These are phyloP conservation scores for Ceratina australensis DNA, from an alignment of 1,140 invertebrate genomes.

Conservation along the genomic window DNA sequence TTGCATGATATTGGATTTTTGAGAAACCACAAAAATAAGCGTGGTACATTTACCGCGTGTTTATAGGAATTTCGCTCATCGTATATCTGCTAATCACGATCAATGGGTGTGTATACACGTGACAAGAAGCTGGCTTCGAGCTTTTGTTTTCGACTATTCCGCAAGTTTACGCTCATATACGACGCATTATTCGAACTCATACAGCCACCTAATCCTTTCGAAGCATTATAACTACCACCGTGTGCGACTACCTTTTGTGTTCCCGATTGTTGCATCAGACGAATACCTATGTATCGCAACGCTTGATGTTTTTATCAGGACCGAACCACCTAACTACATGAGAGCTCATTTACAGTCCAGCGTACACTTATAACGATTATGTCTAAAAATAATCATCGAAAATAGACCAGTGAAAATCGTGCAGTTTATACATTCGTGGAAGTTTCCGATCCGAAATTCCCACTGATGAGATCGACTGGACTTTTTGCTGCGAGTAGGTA, in stretches of 20 bases:
- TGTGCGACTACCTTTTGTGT: conserved; percentile 35
- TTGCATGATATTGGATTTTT: no score
- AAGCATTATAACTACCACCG: conserved; percentile 45
- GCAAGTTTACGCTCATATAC: conserved; percentile 21
- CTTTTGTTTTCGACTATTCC: conserved; percentile 48
- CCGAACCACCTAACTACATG: background rate
- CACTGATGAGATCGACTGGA: no score
- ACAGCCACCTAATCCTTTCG: conserved; percentile 41
- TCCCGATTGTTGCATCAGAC: conserved; percentile 36
- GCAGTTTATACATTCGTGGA: background rate
- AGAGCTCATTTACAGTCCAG: no score
- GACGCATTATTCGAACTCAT: conserved; percentile 29
- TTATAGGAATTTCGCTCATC: background rate
- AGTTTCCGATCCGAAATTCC: background rate
- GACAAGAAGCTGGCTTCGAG: background rate
- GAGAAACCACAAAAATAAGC: no score
- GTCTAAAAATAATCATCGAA: no score
- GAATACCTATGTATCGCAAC: conserved; percentile 23
- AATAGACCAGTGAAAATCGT: background rate
- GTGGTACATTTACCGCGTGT: background rate
- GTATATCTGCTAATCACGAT: conserved; percentile 14
- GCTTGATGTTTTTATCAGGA: conserved; percentile 25
- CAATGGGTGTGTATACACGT: background rate
- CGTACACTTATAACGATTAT: no score
- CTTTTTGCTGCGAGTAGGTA: no score